Conservation (phyloP, 2,797 vertebrate genomes). For the Acipenser transmontanus region DNA sequence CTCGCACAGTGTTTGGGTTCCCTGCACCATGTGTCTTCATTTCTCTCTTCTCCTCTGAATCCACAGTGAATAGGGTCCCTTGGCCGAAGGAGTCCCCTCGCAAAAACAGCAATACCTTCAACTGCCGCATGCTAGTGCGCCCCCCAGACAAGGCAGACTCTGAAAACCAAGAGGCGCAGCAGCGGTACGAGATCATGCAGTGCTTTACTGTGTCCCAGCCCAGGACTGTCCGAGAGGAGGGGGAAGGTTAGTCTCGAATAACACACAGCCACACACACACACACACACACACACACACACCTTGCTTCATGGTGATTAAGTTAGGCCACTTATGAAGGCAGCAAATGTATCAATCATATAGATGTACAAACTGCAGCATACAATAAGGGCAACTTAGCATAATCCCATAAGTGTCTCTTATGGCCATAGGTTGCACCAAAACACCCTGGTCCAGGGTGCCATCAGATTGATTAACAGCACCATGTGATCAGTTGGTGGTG, state of each 20-base stretch:
- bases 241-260: conserved; percentile 63
- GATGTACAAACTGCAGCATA: too few species aligned
- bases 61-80: conserved; percentile 78
- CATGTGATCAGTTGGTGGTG: too few species aligned
- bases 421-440: background rate
- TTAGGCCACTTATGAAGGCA: too few species aligned
- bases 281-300: background rate
- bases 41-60: background rate
- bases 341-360: too few species aligned
- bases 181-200: conserved; percentile 93
- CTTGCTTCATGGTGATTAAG: background rate
- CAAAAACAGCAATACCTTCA: conserved; percentile 84
- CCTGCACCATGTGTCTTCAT: too few species aligned
- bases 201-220: conserved; percentile 89
- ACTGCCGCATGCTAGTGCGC: conserved; percentile 88
- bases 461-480: too few species aligned
- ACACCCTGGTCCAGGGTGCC: too few species aligned
- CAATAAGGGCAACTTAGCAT: too few species aligned
- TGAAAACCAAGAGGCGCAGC: conserved; percentile 80
- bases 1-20: too few species aligned
- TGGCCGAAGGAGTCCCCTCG: conserved; percentile 79
- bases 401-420: background rate
- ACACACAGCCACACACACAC: background rate
- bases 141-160: conserved; percentile 76
- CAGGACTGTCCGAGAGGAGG: conserved; percentile 78